Conservation (phyloP, 92 coral and sea anemone genomes). For the Diadumene lineata region DNA sequence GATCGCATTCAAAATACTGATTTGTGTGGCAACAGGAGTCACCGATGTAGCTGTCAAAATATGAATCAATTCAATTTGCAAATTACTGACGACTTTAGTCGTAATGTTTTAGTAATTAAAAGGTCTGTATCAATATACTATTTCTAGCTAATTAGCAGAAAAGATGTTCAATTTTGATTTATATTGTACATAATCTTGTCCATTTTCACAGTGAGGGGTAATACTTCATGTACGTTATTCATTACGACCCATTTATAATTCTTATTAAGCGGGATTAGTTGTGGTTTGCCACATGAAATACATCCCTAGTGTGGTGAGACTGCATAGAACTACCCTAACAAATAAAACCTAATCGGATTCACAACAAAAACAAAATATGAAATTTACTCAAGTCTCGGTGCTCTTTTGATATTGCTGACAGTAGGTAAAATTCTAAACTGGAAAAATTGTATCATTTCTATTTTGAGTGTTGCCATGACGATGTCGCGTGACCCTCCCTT, state of each 20-base stretch:
- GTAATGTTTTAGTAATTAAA: background rate
- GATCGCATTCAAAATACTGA: background rate
- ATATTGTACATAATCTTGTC: background rate
- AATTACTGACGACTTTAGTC: background rate
- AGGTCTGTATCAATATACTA: background rate
- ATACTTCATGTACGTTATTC: slow-evolving; percentile 18
- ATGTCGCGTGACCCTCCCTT: background rate
- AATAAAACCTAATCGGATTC: background rate
- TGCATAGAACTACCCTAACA: background rate
- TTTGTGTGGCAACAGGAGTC: background rate
- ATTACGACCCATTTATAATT: background rate
- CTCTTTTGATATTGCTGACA: too few relatives aligned
- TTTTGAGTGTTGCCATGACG: background rate
- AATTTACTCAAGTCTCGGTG: background rate
- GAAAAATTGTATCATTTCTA: too few relatives aligned
- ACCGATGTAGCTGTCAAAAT: background rate
- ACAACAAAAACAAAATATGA: background rate
- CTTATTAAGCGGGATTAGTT: slow-evolving; percentile 9
- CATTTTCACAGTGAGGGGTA: slow-evolving; percentile 13
- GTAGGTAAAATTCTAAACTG: too few relatives aligned
- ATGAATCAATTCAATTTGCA: background rate
- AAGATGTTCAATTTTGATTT: background rate
- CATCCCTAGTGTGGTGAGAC: background rate
- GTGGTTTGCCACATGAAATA: slow-evolving; percentile 21
- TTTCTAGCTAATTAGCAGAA: background rate